These are phyloP conservation scores for Plumapathes pennacea DNA, from an alignment of 92 coral and sea anemone species.

Conservation along the genomic window DNA sequence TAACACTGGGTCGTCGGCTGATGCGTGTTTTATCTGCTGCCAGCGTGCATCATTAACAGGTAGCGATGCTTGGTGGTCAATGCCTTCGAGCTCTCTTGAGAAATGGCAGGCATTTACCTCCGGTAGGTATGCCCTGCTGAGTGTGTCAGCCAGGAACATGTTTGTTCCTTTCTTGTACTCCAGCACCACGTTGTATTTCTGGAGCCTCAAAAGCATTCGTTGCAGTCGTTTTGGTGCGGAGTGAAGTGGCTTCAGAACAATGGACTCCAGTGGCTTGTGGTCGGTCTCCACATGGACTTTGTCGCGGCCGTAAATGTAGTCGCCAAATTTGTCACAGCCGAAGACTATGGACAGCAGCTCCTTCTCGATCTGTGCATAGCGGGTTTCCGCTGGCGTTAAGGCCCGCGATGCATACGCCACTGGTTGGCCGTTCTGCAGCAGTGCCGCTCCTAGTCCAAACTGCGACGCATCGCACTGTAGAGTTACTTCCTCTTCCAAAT, in stretches of 20 bases:
- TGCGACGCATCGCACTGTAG: constrained; percentile 11
- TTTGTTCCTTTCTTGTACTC: constrained; percentile 27
- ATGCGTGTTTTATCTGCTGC: constrained; percentile 40
- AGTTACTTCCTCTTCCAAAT: constrained; percentile 10
- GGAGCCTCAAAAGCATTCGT: constrained; percentile 22
- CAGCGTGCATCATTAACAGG: constrained; percentile 37
- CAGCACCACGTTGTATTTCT: constrained; percentile 12
- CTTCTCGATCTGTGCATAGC: constrained; percentile 9
- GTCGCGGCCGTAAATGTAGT: constrained; percentile 17
- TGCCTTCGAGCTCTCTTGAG: constrained; percentile 19
- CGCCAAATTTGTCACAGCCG: constrained; percentile 12
- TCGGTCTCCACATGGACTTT: background rate
- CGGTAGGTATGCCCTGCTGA: constrained; percentile 16
- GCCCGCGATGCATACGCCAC: constrained; percentile 9
- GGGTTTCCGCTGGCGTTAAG: background rate
- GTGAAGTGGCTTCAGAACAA: constrained; percentile 4
- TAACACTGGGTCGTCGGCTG: constrained; percentile 30
- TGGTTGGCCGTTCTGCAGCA: constrained; percentile 11
- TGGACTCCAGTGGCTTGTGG: constrained; percentile 21
- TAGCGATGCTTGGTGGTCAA: constrained; percentile 21
- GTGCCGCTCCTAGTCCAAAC: constrained; percentile 3
- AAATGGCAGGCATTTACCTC: constrained; percentile 7
- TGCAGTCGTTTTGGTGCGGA: constrained; percentile 17
- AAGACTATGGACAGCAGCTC: constrained; percentile 6
- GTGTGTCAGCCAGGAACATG: constrained; percentile 26